phyloP scores from a whole-genome alignment of 2,888 invertebrate genomes.

The Lasioglossum leucozonium region DNA sequence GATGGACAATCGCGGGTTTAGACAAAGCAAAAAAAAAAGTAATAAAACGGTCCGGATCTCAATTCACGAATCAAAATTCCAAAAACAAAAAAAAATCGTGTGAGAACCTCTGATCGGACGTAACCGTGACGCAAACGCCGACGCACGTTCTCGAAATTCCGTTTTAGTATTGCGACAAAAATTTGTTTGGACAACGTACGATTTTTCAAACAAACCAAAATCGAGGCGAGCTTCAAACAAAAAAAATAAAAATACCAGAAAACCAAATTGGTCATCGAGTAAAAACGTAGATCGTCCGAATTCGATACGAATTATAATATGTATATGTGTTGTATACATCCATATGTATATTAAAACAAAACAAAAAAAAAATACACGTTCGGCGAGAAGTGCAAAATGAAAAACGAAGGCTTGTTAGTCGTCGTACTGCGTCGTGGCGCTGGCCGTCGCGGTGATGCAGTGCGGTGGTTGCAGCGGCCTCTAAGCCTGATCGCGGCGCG shows the following conservation, averaged over 20 bases:
- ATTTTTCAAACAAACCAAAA: constrained; percentile 1
- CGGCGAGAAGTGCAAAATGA: constrained; percentile 59
- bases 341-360: constrained; percentile 16
- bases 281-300: constrained; percentile 41
- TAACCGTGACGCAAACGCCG: constrained; percentile 33
- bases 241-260: constrained; percentile 15
- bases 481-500: constrained; percentile 79
- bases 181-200: constrained; percentile 1
- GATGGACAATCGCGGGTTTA: constrained; percentile 58
- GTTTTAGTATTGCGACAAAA: constrained; percentile 4
- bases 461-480: constrained; percentile 83
- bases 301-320: not conserved
- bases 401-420: constrained; percentile 81
- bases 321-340: not conserved
- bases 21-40: not conserved
- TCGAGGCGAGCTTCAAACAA: not conserved
- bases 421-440: constrained; percentile 84
- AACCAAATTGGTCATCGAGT: constrained; percentile 57
- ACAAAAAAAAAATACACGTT: constrained; percentile 14
- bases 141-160: constrained; percentile 25
- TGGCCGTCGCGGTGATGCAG: constrained; percentile 84
- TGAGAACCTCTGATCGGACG: constrained; percentile 20
- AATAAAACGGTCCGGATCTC: constrained; percentile 24
- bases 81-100: constrained; percentile 9
- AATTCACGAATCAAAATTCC: not conserved